phyloP scores from a whole-genome alignment of 2,797 vertebrate genomes.

The Mycteria americana region DNA sequence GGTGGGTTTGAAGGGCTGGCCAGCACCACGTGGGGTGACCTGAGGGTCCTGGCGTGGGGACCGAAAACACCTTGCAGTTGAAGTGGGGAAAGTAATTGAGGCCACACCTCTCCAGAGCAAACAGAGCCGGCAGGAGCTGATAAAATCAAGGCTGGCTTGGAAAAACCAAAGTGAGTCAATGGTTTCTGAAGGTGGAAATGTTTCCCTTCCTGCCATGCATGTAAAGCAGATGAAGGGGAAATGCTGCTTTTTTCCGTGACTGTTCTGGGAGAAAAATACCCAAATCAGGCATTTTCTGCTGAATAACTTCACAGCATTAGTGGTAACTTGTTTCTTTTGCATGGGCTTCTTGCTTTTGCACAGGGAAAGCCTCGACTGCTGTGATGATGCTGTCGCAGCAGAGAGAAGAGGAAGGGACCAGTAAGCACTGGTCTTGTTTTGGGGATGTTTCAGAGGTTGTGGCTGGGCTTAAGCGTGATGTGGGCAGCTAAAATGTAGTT shows the following conservation, averaged over 20 bases:
- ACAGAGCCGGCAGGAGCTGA: background rate
- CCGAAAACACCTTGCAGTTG: too few species aligned
- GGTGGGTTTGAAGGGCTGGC: background rate
- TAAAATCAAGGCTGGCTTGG: background rate
- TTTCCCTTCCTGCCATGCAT: too few species aligned
- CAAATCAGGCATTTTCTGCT: background rate
- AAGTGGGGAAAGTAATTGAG: background rate
- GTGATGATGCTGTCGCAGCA: background rate
- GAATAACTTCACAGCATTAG: too few species aligned
- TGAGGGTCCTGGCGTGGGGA: background rate
- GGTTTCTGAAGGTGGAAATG: background rate
- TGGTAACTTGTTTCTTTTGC: accelerated
- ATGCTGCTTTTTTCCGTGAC: too few species aligned
- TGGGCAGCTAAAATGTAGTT: background rate
- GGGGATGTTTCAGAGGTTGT: accelerated
- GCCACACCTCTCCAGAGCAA: accelerated
- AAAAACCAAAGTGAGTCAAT: too few species aligned
- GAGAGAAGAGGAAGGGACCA: too few species aligned
- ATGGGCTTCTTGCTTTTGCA: too few species aligned
- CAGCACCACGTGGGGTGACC: background rate
- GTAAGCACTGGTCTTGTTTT: background rate
- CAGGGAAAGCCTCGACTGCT: accelerated
- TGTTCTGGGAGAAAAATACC: background rate
- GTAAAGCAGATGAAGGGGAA: too few species aligned
- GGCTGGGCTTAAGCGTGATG: accelerated